Evolutionary conservation across 1,140 invertebrate species (phyloP).

Genomic region (Lordiphosa clarofinis): DNA sequence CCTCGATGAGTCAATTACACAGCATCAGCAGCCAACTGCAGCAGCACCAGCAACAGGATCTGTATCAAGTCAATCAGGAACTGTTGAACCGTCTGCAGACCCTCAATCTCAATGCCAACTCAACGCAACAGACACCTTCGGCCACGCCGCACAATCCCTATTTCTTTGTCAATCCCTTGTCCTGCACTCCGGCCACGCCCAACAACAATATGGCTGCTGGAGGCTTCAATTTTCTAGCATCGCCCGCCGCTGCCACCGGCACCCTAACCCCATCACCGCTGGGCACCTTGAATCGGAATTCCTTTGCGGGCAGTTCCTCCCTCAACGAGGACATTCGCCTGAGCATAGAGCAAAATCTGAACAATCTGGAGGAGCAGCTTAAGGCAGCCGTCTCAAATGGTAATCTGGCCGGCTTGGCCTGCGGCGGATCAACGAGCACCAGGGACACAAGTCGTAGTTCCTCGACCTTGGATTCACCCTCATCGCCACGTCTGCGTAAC

Average conservation of each 20-base stretch:
- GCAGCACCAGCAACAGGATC: slow-evolving; percentile 68
- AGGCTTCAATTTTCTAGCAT: slow-evolving; percentile 66
- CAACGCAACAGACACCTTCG: slow-evolving; percentile 38
- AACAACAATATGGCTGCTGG: slow-evolving; percentile 50
- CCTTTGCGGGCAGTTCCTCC: slow-evolving; percentile 63
- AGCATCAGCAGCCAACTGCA: slow-evolving; percentile 70
- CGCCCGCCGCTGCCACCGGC: slow-evolving; percentile 48
- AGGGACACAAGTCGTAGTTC: slow-evolving; percentile 67
- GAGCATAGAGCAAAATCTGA: slow-evolving; percentile 78
- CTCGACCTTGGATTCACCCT: slow-evolving; percentile 70
- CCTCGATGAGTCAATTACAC: slow-evolving; percentile 72
- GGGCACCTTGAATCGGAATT: slow-evolving; percentile 70
- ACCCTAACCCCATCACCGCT: slow-evolving; percentile 65
- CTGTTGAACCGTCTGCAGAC: slow-evolving; percentile 82
- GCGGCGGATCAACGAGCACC: slow-evolving; percentile 58
- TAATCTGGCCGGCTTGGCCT: slow-evolving; percentile 62
- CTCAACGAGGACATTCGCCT: slow-evolving; percentile 61
- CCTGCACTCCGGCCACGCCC: slow-evolving; percentile 65
- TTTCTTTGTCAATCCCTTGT: slow-evolving; percentile 77
- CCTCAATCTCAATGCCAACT: slow-evolving; percentile 78
- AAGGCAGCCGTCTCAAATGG: slow-evolving; percentile 81
- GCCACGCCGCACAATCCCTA: slow-evolving; percentile 63
- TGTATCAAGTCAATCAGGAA: slow-evolving; percentile 80
- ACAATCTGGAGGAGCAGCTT: slow-evolving; percentile 80
- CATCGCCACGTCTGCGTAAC: slow-evolving; percentile 56